A percentile compares a stretch with the other conserved stretches of the same genome.
Conservation (phyloP, 2,113 vertebrate genomes). For the Gnathonemus echidnorhynchus region DNA sequence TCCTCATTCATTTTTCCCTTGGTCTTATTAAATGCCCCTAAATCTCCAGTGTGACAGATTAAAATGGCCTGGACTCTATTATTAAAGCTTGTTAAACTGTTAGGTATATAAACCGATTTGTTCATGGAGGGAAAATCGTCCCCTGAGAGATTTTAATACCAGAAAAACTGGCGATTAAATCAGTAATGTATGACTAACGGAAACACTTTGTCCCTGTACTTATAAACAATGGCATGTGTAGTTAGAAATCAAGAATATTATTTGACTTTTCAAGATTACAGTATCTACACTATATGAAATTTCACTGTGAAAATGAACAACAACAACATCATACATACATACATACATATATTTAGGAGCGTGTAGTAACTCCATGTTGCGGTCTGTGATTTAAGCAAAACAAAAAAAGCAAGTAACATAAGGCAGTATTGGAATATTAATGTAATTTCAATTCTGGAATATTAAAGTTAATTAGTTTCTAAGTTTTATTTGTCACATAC, state of each 20-base stretch:
- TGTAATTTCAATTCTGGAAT: neutral
- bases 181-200: conserved; percentile 50
- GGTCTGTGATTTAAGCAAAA: neutral
- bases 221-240: conserved; percentile 30
- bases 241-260: neutral
- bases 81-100: neutral
- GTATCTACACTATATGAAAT: neutral
- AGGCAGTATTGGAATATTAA: neutral
- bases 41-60: neutral
- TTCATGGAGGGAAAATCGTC: conserved; percentile 22
- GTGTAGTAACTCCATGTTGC: neutral
- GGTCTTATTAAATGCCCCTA: conserved; percentile 1
- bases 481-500: neutral
- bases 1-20: conserved; percentile 18
- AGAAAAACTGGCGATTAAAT: conserved; percentile 45
- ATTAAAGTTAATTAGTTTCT: neutral
- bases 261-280: neutral
- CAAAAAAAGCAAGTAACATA: neutral
- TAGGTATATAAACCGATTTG: neutral
- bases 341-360: neutral
- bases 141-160: conserved; percentile 36
- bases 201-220: conserved; percentile 40
- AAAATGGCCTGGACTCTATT: neutral
- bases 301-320: neutral
- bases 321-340: too few relatives aligned